phyloP scores from a whole-genome alignment of 2,888 invertebrate species.

The Drosophila formosana region DNA sequence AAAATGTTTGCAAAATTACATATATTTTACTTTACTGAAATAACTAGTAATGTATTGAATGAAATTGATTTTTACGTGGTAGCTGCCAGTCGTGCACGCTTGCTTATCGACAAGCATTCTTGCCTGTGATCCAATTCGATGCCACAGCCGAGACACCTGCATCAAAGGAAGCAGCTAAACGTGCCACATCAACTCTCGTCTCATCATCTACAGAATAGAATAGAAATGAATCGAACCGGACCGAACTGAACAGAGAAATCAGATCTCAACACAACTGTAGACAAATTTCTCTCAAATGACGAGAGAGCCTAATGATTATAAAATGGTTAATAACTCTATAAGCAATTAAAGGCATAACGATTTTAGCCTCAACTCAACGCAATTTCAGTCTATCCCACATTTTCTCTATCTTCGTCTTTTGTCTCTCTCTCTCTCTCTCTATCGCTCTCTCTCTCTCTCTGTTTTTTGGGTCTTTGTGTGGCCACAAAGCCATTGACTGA shows the following conservation, averaged over 20 bases:
- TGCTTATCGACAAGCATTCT: neutral
- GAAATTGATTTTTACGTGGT: neutral
- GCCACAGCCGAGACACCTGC: conserved; percentile 15
- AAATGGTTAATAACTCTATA: conserved; percentile 73
- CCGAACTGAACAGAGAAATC: conserved; percentile 7
- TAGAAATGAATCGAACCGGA: neutral
- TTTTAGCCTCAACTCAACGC: conserved; percentile 19
- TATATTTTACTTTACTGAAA: no score
- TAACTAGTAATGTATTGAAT: no score
- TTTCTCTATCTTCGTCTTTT: conserved; percentile 1
- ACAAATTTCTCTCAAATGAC: conserved; percentile 60
- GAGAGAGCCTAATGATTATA: conserved; percentile 46
- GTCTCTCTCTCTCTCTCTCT: neutral
- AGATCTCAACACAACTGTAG: conserved; percentile 11
- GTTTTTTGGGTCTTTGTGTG: conserved; percentile 22
- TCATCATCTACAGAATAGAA: no score
- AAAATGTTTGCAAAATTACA: no score
- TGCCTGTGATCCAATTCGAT: conserved; percentile 4
- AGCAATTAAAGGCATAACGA: conserved; percentile 61
- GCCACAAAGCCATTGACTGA: conserved; percentile 57
- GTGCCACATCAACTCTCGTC: neutral
- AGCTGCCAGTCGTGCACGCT: neutral
- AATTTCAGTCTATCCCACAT: conserved; percentile 3
- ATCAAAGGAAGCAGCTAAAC: neutral
- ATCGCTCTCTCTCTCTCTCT: neutral